Evolutionary conservation across 2,888 invertebrate species (phyloP).

Genomic region (Aleiodes leptofemur): DNA sequence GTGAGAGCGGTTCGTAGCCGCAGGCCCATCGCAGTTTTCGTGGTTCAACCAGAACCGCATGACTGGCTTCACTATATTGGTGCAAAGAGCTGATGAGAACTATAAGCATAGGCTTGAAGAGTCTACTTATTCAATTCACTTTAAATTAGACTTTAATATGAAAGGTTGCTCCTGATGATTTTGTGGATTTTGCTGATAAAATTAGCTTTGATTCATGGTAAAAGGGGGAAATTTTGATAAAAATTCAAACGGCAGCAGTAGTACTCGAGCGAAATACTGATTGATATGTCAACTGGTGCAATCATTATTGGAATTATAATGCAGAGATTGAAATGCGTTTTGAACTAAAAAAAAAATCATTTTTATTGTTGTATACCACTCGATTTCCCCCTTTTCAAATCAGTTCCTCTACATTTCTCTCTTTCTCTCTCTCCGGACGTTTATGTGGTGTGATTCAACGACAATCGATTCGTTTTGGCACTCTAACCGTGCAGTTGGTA

Average conservation of each 20-base stretch:
- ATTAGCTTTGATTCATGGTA: too few relatives aligned
- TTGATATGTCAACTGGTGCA: slow-evolving; percentile 48
- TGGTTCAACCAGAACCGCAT: slow-evolving; percentile 69
- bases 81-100: slow-evolving; percentile 24
- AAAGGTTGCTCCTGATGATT: too few relatives aligned
- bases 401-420: slow-evolving; percentile 49
- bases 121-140: neutral
- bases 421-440: slow-evolving; percentile 36
- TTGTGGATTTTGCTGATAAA: too few relatives aligned
- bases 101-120: neutral
- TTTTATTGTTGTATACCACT: slow-evolving; percentile 50
- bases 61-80: slow-evolving; percentile 34
- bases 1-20: slow-evolving; percentile 66
- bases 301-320: slow-evolving; percentile 38
- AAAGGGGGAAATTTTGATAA: neutral
- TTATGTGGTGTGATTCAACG: slow-evolving; percentile 40
- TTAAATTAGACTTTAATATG: too few relatives aligned
- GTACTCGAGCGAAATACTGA: slow-evolving; percentile 33
- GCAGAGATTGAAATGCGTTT: slow-evolving; percentile 44
- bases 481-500: slow-evolving; percentile 20
- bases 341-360: slow-evolving; percentile 48
- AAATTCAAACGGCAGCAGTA: slow-evolving; percentile 1
- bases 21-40: slow-evolving; percentile 70
- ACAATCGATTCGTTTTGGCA: slow-evolving; percentile 39
- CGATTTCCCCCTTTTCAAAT: slow-evolving; percentile 32